phyloP scores from a whole-genome alignment of 2,113 vertebrate genomes.

The Stigmatopora argus region DNA sequence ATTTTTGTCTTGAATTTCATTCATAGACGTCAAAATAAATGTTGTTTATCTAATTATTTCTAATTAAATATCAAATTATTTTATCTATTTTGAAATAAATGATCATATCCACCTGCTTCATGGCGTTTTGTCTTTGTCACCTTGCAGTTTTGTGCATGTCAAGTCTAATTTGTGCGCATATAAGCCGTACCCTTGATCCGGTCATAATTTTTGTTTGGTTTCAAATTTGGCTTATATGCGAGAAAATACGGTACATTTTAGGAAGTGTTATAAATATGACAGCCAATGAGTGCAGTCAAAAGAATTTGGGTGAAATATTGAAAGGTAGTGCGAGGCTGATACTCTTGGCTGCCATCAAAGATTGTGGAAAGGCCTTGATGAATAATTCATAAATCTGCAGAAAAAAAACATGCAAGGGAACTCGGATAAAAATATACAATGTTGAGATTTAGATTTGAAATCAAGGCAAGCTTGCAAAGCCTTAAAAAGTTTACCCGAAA shows the following conservation, averaged over 20 bases:
- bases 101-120: too few relatives aligned
- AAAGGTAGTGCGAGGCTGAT: not conserved
- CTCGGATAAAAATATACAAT: constrained; percentile 24
- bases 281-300: constrained; percentile 4
- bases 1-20: too few relatives aligned
- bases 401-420: constrained; percentile 24
- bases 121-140: too few relatives aligned
- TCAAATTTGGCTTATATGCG: too few relatives aligned
- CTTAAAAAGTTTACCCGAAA: constrained; percentile 24
- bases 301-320: constrained; percentile 18
- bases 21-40: too few relatives aligned
- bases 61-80: too few relatives aligned
- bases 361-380: constrained; percentile 16
- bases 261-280: constrained; percentile 5
- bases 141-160: too few relatives aligned
- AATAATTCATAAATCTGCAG: constrained; percentile 38
- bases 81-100: too few relatives aligned
- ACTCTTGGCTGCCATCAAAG: constrained; percentile 27
- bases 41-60: too few relatives aligned
- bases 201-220: too few relatives aligned
- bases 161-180: too few relatives aligned
- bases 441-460: constrained; percentile 30
- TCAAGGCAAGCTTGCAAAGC: constrained; percentile 9
- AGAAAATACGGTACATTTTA: not conserved
- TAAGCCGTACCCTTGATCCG: too few relatives aligned